Percentiles rank a stretch among this genome's conserved stretches.
phyloP scores from a whole-genome alignment of 2,888 invertebrate genomes.

The Ferdinandea cuprea region DNA sequence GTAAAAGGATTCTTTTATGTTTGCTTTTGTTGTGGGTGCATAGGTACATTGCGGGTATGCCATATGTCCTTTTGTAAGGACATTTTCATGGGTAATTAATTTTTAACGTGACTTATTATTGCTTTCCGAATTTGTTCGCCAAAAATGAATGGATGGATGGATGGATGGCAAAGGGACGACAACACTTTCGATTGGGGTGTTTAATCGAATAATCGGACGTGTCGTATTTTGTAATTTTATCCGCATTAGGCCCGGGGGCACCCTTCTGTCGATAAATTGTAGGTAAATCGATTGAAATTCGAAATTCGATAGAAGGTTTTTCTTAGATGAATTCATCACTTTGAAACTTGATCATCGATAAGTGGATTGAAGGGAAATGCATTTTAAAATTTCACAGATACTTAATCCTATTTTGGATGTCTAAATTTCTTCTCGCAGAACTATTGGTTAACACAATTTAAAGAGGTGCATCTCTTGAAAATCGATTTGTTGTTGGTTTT shows the following conservation, averaged over 20 bases:
- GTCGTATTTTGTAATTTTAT: constrained; percentile 53
- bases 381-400: constrained; percentile 8
- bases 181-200: constrained; percentile 21
- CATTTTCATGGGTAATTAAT: constrained; percentile 82
- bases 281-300: constrained; percentile 39
- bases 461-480: neutral
- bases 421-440: too few species aligned
- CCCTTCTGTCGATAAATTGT: constrained; percentile 20
- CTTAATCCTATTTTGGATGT: too few species aligned
- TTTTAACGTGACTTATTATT: constrained; percentile 82
- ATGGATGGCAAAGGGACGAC: constrained; percentile 26
- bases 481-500: neutral
- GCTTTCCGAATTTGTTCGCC: constrained; percentile 53
- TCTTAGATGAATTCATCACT: neutral
- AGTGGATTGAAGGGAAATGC: constrained; percentile 23
- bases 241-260: constrained; percentile 13
- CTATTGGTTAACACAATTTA: constrained; percentile 15
- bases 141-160: constrained; percentile 37
- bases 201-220: constrained; percentile 29
- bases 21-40: constrained; percentile 33
- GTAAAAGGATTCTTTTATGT: constrained; percentile 31
- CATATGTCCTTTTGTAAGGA: constrained; percentile 67
- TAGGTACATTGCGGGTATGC: constrained; percentile 2
- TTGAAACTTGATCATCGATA: constrained; percentile 29
- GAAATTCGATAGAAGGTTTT: constrained; percentile 16